phyloP scores from a whole-genome alignment of 2,113 vertebrate species.

The Bucco capensis region DNA sequence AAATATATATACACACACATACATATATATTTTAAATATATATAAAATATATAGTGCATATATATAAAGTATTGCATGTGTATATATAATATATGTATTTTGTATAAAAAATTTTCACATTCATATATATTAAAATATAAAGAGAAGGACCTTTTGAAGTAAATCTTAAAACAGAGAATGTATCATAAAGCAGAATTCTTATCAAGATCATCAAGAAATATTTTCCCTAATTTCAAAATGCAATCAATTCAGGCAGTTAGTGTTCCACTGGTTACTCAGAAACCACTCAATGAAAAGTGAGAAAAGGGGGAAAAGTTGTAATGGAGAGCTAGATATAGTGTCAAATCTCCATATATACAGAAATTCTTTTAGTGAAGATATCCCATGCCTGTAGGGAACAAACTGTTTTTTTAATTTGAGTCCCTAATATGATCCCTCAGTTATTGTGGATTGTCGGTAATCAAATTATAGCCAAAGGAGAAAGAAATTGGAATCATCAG shows the following conservation, averaged over 20 bases:
- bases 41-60: slow-evolving; percentile 22
- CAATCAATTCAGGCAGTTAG: neutral
- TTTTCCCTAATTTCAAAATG: neutral
- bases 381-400: neutral
- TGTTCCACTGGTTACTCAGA: neutral
- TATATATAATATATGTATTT: slow-evolving; percentile 27
- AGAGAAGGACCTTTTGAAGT: neutral
- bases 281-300: neutral
- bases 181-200: neutral
- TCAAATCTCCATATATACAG: neutral
- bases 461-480: neutral
- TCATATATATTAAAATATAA: slow-evolving; percentile 26
- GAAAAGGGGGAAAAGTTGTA: neutral
- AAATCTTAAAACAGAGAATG: neutral
- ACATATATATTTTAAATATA: slow-evolving; percentile 19
- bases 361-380: neutral
- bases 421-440: neutral
- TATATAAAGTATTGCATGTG: slow-evolving; percentile 16
- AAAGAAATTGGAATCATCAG: neutral
- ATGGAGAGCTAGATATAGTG: neutral
- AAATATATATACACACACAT: slow-evolving; percentile 20
- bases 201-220: neutral
- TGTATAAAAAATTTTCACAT: slow-evolving; percentile 44
- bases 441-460: neutral
- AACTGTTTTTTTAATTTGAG: neutral